Evolutionary conservation across 2,888 invertebrate species (phyloP), one percentile per base, ranked within the genome.

Genomic region (Andrena dorsata): DNA sequence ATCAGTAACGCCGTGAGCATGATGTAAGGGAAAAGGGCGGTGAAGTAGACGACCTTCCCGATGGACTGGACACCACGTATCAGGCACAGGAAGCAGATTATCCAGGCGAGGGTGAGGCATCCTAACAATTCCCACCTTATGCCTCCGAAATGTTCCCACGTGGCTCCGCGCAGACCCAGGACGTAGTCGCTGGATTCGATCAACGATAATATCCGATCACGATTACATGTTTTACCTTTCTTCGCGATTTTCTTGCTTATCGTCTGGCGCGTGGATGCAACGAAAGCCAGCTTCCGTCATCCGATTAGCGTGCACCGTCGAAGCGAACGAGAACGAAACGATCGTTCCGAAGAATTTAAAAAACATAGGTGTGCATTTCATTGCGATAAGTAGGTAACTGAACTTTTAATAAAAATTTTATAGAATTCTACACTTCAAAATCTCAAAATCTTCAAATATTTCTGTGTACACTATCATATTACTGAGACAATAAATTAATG

Each of bases 1-100:
- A 94, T 93, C 68, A 97, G 94, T 53, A 97, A 92, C 0, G 96
- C 96, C 0, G 96, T 96, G 87, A 97, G 93, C 94, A 97, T 95
- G 32, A 96, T 95, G 92, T 97, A 97, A 0, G 97, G 97, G 90
- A 97, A 97, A 23, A 96, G 92, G 0, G 96, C 96, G 1, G 96
- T 97, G 90, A 97, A 96, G 92, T 96, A 96, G 8, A 96, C 96
- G 61, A 97, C 97, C 95, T 97, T 98, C 63, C 98, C 98, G 0
- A 98, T 97, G 91, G 98, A 97, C 94, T 98, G 97, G 84, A 98
- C 97, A 47, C 98, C 97, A 95, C 93, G 97, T 93, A 98, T 97
- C 80, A 98, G 97, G 93, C 97, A 98, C 88, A 98, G 95, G 94
- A 97, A 98, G 81, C 97, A 97, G 85, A 98, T 94, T 66, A 97